These are phyloP conservation scores for Papilio aristodemus DNA, from an alignment of 1,140 invertebrate genomes.

Conservation along the genomic window DNA sequence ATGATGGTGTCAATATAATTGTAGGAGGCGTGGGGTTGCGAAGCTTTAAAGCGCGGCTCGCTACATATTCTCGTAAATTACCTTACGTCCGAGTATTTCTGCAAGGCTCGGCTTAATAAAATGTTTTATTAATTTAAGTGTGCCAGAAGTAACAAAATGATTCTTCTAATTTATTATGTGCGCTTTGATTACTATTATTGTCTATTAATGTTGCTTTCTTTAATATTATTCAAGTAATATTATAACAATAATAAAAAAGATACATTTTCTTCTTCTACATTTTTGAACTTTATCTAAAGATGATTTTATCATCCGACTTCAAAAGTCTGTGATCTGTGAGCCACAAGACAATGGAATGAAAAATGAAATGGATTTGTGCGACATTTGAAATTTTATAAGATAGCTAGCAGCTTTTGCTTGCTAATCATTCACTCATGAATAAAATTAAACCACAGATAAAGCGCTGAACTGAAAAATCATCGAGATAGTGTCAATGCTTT, in stretches of 20 bases:
- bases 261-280: no score
- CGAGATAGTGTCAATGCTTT: not conserved
- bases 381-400: not conserved
- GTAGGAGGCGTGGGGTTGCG: conserved; percentile 17
- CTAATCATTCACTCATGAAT: not conserved
- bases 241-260: no score
- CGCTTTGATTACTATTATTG: not conserved
- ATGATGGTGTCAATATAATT: conserved; percentile 24
- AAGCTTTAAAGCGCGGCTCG: conserved; percentile 18
- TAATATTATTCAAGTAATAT: no score
- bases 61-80: conserved; percentile 10
- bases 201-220: no score
- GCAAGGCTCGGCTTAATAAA: not conserved
- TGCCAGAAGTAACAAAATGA: not conserved
- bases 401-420: not conserved
- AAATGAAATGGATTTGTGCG: not conserved
- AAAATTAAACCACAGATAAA: not conserved
- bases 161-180: not conserved
- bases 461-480: not conserved
- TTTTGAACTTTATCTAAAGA: no score
- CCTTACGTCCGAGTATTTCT: not conserved
- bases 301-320: not conserved
- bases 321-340: not conserved
- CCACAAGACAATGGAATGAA: not conserved
- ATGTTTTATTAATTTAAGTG: not conserved